Percentiles rank a stretch among this genome's conserved stretches.
Evolutionary conservation across 2,888 invertebrate species (phyloP).

Genomic region (Trissolcus brochymenae): DNA sequence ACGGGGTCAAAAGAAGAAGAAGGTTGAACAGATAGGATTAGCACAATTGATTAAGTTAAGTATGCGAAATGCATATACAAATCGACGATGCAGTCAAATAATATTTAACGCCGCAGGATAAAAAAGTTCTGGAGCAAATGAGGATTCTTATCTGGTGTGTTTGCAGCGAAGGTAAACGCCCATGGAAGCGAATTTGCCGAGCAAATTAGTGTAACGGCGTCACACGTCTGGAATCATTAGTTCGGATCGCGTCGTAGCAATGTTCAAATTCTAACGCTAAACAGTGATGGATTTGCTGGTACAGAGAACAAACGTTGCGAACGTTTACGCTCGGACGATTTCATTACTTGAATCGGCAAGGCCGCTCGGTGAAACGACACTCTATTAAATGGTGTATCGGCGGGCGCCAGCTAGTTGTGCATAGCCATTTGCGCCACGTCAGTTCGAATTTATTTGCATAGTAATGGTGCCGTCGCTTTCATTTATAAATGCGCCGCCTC

Average conservation of each 20-base stretch:
- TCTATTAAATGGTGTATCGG: slow-evolving; percentile 69
- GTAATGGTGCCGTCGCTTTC: slow-evolving; percentile 71
- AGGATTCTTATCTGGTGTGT: slow-evolving; percentile 3
- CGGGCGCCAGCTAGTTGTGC: slow-evolving; percentile 71
- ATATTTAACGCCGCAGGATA: background rate
- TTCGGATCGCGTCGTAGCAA: slow-evolving; percentile 45
- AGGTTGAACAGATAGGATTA: background rate
- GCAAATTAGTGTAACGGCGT: slow-evolving; percentile 53
- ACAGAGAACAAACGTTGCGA: slow-evolving; percentile 65
- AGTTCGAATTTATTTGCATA: slow-evolving; percentile 75
- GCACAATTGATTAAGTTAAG: background rate
- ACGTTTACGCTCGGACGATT: slow-evolving; percentile 69
- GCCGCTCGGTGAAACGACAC: slow-evolving; percentile 59
- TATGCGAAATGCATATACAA: background rate
- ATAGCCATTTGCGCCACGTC: slow-evolving; percentile 70
- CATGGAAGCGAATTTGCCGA: slow-evolving; percentile 34
- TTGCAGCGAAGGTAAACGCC: slow-evolving; percentile 16
- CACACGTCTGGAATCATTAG: slow-evolving; percentile 57
- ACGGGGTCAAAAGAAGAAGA: no score
- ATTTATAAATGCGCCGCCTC: slow-evolving; percentile 63
- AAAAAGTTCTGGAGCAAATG: background rate
- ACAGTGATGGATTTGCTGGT: slow-evolving; percentile 65
- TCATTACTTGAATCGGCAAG: slow-evolving; percentile 70
- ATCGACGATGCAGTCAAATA: background rate
- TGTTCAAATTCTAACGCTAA: slow-evolving; percentile 53